Evolutionary conservation across 2,797 vertebrate genomes (phyloP), one percentile per base, ranked within the genome.

Genomic region (Trachops cirrhosus): DNA sequence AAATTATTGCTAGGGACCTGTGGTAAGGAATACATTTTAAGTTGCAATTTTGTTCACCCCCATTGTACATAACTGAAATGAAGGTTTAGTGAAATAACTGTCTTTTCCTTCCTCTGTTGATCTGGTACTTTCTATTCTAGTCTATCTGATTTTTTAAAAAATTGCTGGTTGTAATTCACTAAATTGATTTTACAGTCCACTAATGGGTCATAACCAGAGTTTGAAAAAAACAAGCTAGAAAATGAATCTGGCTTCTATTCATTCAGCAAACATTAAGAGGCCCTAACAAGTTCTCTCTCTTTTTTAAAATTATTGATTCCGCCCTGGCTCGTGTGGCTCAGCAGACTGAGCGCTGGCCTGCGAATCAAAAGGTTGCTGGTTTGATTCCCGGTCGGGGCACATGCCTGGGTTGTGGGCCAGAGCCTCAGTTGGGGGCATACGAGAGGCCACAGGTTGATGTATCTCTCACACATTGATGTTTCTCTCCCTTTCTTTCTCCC

Each of bases 211-310:
- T 82, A 50, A 32, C n/a, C 73, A 83, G 54, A 37, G 41, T 93
- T 80, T 90, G 92, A 95, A 95, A 89, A 82, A 62, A 37, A 29
- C 92, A 52, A 34, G 52, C 90, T 92, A 64, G 77, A 73, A 88
- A 88, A 54, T 92, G 34, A 67, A 50, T 64, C 78, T 93, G 87
- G 15, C 71, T 9, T 91, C 52, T 73, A 9, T 48, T 82, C 48
- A 54, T 54, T 92, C 77, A 29, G 29, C 44, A 93, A 86, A 80
- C 11, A 18, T 70, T 84, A 68, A 62, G 41, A 86, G 64, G 83
- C 70, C 86, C 68, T 75, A 82, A 78, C 32, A 67, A 32, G 54
- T 94, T 64, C 18, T 48, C 29, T 70, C 71, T 77, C 34, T 50
- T 14, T 12, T 52, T 52, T 52, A 5, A 37, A 52, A 78, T 78